Evolutionary conservation across 2,113 vertebrate species (phyloP).

Genomic region (Hippocampus comes): DNA sequence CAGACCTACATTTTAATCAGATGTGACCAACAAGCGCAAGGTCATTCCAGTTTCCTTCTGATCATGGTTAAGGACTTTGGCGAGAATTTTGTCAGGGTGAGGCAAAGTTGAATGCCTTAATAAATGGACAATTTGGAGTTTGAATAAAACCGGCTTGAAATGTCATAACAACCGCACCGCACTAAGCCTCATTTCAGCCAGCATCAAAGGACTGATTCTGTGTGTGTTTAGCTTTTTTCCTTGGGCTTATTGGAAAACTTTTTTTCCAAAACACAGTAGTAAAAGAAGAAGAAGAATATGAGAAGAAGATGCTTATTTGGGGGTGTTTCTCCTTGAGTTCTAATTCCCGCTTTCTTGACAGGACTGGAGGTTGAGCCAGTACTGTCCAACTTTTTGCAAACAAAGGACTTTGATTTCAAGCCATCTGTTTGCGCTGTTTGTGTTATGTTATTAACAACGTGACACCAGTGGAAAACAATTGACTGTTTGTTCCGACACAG

Average conservation of each 20-base stretch:
- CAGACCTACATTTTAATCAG: conserved; percentile 1
- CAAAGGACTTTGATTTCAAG: too few species aligned
- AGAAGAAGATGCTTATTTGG: neutral
- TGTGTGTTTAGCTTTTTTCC: neutral
- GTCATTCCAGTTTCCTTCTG: neutral
- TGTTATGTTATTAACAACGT: too few species aligned
- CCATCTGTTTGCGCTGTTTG: too few species aligned
- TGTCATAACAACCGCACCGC: neutral
- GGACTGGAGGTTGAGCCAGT: too few species aligned
- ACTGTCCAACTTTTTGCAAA: too few species aligned
- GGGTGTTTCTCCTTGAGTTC: too few species aligned
- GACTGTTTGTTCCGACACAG: too few species aligned
- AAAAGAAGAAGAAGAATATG: too few species aligned
- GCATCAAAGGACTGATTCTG: neutral
- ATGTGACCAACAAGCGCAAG: neutral
- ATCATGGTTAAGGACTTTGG: neutral
- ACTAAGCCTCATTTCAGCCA: neutral
- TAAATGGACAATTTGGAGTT: neutral
- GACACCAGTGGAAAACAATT: too few species aligned
- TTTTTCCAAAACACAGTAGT: too few species aligned
- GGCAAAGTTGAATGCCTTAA: neutral
- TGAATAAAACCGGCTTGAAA: neutral
- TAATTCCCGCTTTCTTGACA: too few species aligned
- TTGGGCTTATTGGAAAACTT: neutral
- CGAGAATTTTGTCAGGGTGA: conserved; percentile 4